Conservation (phyloP, 2,797 vertebrate species). For the Melanotaenia nigrans region DNA sequence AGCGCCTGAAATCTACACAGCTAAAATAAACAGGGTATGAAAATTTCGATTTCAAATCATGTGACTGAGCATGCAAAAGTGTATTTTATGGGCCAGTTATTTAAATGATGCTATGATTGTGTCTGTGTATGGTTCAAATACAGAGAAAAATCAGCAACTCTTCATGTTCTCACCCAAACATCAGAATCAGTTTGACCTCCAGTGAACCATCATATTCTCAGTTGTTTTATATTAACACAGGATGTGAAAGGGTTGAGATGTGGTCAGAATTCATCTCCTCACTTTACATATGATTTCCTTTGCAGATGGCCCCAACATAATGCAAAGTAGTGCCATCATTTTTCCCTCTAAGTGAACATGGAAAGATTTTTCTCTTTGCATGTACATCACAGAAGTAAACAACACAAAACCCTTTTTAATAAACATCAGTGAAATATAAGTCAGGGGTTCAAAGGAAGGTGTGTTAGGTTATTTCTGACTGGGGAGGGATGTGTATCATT, state of each 20-base stretch:
- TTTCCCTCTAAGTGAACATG: conserved; percentile 47
- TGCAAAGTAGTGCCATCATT: conserved; percentile 74
- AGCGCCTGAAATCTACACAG: conserved; percentile 23
- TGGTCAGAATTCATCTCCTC: conserved; percentile 72
- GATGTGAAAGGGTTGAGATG: conserved; percentile 60
- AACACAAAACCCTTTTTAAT: conserved; percentile 12
- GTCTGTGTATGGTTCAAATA: background rate
- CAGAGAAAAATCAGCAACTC: background rate
- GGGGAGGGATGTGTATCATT: conserved; percentile 7
- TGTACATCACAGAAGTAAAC: conserved; percentile 10
- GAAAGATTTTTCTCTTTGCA: conserved; percentile 66
- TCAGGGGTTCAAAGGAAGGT: conserved; percentile 11
- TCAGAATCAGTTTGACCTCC: conserved; percentile 24
- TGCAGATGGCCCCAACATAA: conserved; percentile 69
- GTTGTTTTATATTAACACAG: conserved; percentile 50
- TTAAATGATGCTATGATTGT: background rate
- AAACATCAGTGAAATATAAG: background rate
- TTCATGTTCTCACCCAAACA: conserved; percentile 6
- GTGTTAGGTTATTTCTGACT: conserved; percentile 12
- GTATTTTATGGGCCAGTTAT: background rate
- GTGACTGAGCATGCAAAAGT: background rate
- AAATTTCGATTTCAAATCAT: conserved; percentile 4
- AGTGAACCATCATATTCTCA: conserved; percentile 28
- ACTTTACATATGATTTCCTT: conserved; percentile 85
- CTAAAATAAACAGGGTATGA: conserved; percentile 2